Percentiles rank a stretch among this genome's conserved stretches.
Conservation (phyloP, 2,888 invertebrate species). For the Seira ritae region DNA sequence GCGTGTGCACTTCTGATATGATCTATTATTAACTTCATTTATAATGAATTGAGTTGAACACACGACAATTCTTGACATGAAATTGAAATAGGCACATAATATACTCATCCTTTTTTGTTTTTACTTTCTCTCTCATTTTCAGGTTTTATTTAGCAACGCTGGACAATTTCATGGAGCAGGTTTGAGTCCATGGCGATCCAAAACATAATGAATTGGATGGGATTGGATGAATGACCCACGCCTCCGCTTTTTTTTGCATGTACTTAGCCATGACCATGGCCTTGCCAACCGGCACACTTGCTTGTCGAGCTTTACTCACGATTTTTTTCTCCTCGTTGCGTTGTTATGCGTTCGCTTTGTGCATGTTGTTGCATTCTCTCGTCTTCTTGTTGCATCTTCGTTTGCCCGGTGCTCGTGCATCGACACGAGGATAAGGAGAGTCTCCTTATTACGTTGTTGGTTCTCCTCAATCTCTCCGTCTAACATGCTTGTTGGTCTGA, state of each 20-base stretch:
- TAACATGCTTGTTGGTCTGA: neutral
- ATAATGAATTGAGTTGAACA: neutral
- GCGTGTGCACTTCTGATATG: neutral
- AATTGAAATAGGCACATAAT: too few relatives aligned
- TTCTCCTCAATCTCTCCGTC: neutral
- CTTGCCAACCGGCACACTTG: slow-evolving; percentile 1
- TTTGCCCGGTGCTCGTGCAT: neutral
- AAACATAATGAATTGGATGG: too few relatives aligned
- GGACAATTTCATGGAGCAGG: too few relatives aligned
- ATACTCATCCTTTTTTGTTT: too few relatives aligned
- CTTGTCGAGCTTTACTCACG: slow-evolving; percentile 9
- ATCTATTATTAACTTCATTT: neutral
- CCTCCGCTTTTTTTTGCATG: too few relatives aligned
- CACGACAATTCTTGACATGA: too few relatives aligned
- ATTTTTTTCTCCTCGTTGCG: neutral
- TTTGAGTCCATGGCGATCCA: too few relatives aligned
- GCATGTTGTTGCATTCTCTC: neutral
- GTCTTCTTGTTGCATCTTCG: neutral
- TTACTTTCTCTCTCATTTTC: too few relatives aligned
- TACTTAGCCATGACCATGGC: slow-evolving; percentile 35
- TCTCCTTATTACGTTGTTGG: neutral
- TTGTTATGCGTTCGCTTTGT: too few relatives aligned
- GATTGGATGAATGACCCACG: too few relatives aligned
- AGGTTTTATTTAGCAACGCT: too few relatives aligned
- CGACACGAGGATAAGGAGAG: neutral